These are phyloP conservation scores for Agrotis puta DNA, from an alignment of 2,888 invertebrate species.

Conservation along the genomic window DNA sequence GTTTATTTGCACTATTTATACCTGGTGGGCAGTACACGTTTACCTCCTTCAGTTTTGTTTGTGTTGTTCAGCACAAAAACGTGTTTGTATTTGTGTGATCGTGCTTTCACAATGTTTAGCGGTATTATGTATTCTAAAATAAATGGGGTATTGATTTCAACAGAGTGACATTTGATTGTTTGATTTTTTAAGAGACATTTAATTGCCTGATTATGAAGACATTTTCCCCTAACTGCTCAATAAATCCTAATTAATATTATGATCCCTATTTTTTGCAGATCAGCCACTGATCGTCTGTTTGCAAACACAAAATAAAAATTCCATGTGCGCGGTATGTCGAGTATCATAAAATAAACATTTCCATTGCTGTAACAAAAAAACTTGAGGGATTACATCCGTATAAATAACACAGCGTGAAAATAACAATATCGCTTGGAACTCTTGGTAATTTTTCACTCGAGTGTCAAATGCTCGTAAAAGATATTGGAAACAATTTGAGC, in stretches of 20 bases:
- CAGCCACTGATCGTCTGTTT: not conserved
- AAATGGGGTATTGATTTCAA: not conserved
- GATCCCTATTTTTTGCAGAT: not conserved
- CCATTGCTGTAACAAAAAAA: conserved; percentile 55
- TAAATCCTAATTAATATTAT: not conserved
- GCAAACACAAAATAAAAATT: conserved; percentile 17
- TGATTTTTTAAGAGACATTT: not conserved
- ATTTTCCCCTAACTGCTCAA: not conserved
- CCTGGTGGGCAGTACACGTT: conserved; percentile 32
- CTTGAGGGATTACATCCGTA: conserved; percentile 65
- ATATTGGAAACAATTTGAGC: conserved; percentile 89
- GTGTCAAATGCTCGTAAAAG: conserved; percentile 88
- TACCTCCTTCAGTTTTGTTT: conserved; percentile 49
- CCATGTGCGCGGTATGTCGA: conserved; percentile 20
- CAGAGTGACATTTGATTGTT: not conserved
- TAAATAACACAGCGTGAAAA: conserved; percentile 77
- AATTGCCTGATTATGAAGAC: not conserved
- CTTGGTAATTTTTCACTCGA: conserved; percentile 84
- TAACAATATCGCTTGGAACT: conserved; percentile 80
- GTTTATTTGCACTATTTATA: conserved; percentile 56
- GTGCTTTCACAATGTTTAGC: conserved; percentile 25
- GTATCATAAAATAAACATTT: conserved; percentile 61
- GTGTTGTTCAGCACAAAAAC: conserved; percentile 41
- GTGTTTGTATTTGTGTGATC: conserved; percentile 34
- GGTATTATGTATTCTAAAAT: conserved; percentile 22